Percentiles rank a stretch among this genome's conserved stretches.
These are phyloP conservation scores for Drosophila trapezifrons DNA, from an alignment of 1,140 invertebrate genomes.

Conservation along the genomic window DNA sequence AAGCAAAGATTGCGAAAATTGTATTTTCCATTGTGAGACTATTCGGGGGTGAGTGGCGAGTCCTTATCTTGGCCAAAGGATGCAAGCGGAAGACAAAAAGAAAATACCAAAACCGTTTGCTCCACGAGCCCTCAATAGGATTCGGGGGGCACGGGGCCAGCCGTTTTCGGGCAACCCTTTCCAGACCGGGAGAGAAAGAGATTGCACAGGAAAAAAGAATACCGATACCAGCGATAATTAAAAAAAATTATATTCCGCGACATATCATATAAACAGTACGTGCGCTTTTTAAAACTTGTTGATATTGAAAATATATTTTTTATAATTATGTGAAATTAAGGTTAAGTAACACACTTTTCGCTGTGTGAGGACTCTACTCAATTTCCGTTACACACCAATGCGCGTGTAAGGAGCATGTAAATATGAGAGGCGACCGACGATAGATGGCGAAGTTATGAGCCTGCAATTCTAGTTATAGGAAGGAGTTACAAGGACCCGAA, in stretches of 20 bases:
- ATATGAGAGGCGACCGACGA: constrained; percentile 70
- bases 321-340: too few relatives aligned
- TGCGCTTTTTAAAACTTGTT: neutral
- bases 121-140: constrained; percentile 63
- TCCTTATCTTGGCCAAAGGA: constrained; percentile 55
- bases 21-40: constrained; percentile 72
- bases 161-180: constrained; percentile 67
- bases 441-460: constrained; percentile 78
- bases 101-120: constrained; percentile 64
- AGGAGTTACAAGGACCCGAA: neutral
- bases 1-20: constrained; percentile 81
- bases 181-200: too few relatives aligned
- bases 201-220: constrained; percentile 4
- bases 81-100: constrained; percentile 62
- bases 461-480: constrained; percentile 59
- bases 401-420: constrained; percentile 81
- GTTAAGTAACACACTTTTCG: constrained; percentile 9
- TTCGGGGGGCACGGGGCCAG: neutral
- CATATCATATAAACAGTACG: too few relatives aligned
- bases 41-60: constrained; percentile 15
- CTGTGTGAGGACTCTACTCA: constrained; percentile 48
- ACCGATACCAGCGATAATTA: neutral
- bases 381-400: constrained; percentile 78
- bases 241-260: too few relatives aligned
- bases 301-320: neutral